Percentiles rank a stretch among this genome's conserved stretches.
Conservation (phyloP, 2,888 invertebrate species). For the Eupithecia inturbata region DNA sequence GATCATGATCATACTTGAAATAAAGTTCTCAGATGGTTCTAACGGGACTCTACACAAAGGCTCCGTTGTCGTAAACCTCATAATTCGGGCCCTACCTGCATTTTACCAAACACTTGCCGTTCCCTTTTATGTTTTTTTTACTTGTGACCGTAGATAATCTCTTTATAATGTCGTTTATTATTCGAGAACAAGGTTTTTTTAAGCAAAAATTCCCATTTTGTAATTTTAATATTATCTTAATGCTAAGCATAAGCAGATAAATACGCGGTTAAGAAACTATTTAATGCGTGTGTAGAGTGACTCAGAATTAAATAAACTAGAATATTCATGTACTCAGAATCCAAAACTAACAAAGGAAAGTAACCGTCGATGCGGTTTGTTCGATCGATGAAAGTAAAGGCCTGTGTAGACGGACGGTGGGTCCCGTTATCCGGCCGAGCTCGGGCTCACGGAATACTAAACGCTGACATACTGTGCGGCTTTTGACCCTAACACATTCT, state of each 20-base stretch:
- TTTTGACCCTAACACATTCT: slow-evolving; percentile 84
- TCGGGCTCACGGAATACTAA: slow-evolving; percentile 81
- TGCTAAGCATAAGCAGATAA: not conserved
- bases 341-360: slow-evolving; percentile 82
- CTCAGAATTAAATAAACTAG: slow-evolving; percentile 50
- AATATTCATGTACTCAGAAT: slow-evolving; percentile 48
- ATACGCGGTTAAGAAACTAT: not conserved
- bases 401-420: slow-evolving; percentile 73
- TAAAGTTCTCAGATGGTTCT: slow-evolving; percentile 64
- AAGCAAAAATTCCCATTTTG: slow-evolving; percentile 17
- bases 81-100: slow-evolving; percentile 71
- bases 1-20: slow-evolving; percentile 68
- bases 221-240: slow-evolving; percentile 8
- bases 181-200: slow-evolving; percentile 29
- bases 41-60: slow-evolving; percentile 74
- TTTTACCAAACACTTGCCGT: slow-evolving; percentile 72
- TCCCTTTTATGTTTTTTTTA: slow-evolving; percentile 61
- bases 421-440: slow-evolving; percentile 80
- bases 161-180: slow-evolving; percentile 56
- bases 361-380: slow-evolving; percentile 75
- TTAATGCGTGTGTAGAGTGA: slow-evolving; percentile 28
- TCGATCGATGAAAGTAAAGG: slow-evolving; percentile 84
- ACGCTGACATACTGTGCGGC: slow-evolving; percentile 83
- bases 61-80: slow-evolving; percentile 59
- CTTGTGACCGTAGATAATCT: slow-evolving; percentile 66